Base-by-base conservation (phyloP, 2,113 vertebrate genomes). In the Sitta europaea region DNA sequence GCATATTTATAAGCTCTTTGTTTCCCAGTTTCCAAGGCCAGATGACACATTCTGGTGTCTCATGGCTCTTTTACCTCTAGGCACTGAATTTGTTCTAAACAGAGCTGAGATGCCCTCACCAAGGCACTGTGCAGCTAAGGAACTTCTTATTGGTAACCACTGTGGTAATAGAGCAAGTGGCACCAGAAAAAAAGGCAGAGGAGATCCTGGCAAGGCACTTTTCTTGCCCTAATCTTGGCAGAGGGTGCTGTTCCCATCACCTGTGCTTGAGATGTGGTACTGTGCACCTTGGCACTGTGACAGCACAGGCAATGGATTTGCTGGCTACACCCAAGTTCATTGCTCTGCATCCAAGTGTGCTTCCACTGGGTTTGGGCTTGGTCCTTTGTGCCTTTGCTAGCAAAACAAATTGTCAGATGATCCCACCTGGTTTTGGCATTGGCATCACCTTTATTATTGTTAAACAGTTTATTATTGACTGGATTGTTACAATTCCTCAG, bases 111-210 rank as follows among this genome's bases (percentile, higher is more conserved):
- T 31, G 35, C 47, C 31, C 62, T 67, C 15, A 6, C 40, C 53
- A 35, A 11, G 40, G 65, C n/a, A 23, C 10, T 22, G 9, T 10
- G 6, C 40, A 86, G 27, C 66, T 51, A 18, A 68, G 42, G 31
- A 61, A 59, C 5, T 28, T 42, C 28, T 18, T 51, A 4, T 1
- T 50, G 70, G 50, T 31, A 18, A 33, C 28, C 0, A 0, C 36
- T 15, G 55, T 59, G 50, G 36, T 16, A 42, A 36, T 0, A 27
- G 42, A 58, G 40, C 20, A 20, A 43, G 15, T 12, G 53, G 22
- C 45, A n/a, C 19, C 28, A 59, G 58, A 29, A 82, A 47, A 18
- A 27, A 58, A 35, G 17, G 59, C 62, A 58, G 22, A 74, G 22
- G 21, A 42, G 42, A 24, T 17, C 22, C 38, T 25, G 36, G 59